Evolutionary conservation across 2,888 invertebrate species (phyloP), one percentile per base, ranked within the genome.

Genomic region (Eristalinus aeneus): DNA sequence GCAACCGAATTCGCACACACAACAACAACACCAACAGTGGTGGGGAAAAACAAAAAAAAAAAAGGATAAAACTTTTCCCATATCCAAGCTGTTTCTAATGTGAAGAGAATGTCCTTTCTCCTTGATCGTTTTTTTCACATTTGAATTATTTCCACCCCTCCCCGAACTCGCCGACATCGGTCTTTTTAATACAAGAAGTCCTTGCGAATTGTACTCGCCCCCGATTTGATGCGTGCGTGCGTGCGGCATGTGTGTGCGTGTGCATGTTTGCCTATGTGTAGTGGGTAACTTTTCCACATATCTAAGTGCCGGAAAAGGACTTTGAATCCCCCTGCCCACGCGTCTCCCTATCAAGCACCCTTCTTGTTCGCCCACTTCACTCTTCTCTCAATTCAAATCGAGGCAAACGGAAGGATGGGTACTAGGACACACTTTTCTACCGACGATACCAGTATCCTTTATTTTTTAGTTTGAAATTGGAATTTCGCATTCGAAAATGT

Each of bases 241-340:
- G 64, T 67, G 71, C 73, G 60, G 46, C 16, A 16, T 16, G 23
- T 72, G 82, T 68, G 65, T 67, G 23, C 46, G 20, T 22, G 34
- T 22, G 34, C 16, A 54, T 12, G 53, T 58, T 61, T 60, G 71
- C 46, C 34, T 23, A 63, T 60, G 65, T 60, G 60, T 46, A 16
- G 67, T 73, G 69, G 85, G 82, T 78, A 86, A 82, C 86, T 82
- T 86, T 74, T 82, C 63, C 86, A 86, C 77, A 86, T 82, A 86
- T 86, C 74, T 82, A 86, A 86, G 86, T 86, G 74, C 82, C 82
- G 82, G 82, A 86, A 86, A 82, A 86, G 86, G 86, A 86, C 86
- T 82, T 82, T 73, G 68, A 68, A 69, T 81, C 74, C 60, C 46
- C 4, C 36, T 39, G 39, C 5, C 27, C 5, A 5, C 27, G 5